Evolutionary conservation across 2,888 invertebrate genomes (phyloP), one percentile per base, ranked within the genome.

Genomic region (Eristalinus sepulchralis): DNA sequence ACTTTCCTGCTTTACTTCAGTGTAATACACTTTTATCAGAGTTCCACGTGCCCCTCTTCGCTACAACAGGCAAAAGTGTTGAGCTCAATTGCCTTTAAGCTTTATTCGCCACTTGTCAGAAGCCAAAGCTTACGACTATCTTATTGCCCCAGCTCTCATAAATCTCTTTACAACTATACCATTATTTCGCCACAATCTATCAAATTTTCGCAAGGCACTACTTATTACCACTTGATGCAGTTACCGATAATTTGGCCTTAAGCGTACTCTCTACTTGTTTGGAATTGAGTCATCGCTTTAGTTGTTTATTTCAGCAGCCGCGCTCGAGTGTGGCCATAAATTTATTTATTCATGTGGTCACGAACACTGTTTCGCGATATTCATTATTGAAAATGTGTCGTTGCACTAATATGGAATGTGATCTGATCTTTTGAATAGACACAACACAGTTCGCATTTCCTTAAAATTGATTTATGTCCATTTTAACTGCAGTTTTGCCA

Each of bases 331-430:
- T 47, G 36, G 22, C 34, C 36, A 5, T 64, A 55, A 33, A 17
- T 57, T 24, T 31, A 55, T 67, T 67, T 53, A 53, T 66, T 66
- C 53, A 66, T 66, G 33, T 55, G 67, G 47, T 67, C 55, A 53
- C 55, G 67, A 67, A 13, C 31, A 27, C 11, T n/a, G 31, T 66
- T 39, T 39, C 24, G 13, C 22, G 13, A 22, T 22, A 39, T 39
- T 47, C 47, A 17, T 47, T 17, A 8, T 17, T 47, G 5, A 17
- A 47, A 47, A 47, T 47, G 47, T 47, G 47, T 17, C 17, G 17
- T 47, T 47, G 47, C 17, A 47, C 47, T 17, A 17, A 64, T 39
- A 64, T 47, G 39, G 31, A n/a, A 31, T 31, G 53, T 53, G 24
- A 66, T 24, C 47, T 36, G 66, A 66, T 27, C n/a, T 5, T 34